Conservation (phyloP, 2,797 vertebrate genomes). For the Lepilemur ruficaudatus region DNA sequence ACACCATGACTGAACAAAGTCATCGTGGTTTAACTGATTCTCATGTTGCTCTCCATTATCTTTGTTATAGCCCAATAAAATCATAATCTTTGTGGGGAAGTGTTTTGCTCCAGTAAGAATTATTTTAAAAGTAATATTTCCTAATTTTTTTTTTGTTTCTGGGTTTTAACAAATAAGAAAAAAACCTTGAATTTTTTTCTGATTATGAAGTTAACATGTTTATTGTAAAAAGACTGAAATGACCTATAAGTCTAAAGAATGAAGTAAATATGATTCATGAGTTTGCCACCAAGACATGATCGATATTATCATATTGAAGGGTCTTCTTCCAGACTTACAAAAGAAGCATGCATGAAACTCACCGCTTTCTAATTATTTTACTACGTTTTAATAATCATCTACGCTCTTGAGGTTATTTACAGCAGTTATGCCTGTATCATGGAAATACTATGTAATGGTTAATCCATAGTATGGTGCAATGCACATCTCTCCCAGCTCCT, state of each 20-base stretch:
- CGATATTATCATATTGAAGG: not conserved
- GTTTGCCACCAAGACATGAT: not conserved
- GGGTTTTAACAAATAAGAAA: not conserved
- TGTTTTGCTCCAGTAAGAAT: not conserved
- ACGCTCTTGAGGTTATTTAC: not conserved
- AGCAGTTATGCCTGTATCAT: not conserved
- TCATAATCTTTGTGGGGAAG: not conserved
- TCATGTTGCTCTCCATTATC: not conserved
- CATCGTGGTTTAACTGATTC: not conserved
- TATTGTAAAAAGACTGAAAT: slow-evolving; percentile 28
- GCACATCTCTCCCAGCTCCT: not conserved
- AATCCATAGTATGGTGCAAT: not conserved
- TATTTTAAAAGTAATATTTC: not conserved
- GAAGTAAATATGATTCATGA: not conserved
- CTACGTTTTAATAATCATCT: not conserved
- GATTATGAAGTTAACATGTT: not conserved
- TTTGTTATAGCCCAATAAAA: not conserved
- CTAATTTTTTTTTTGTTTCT: not conserved
- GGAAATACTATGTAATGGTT: not conserved
- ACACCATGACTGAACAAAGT: not conserved
- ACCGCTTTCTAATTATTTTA: not conserved
- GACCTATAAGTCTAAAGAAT: not conserved
- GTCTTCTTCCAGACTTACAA: not conserved
- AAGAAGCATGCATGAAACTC: not conserved
- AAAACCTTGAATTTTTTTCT: not conserved